phyloP scores from a whole-genome alignment of 1,140 invertebrate genomes.

The Drosophila biarmipes region DNA sequence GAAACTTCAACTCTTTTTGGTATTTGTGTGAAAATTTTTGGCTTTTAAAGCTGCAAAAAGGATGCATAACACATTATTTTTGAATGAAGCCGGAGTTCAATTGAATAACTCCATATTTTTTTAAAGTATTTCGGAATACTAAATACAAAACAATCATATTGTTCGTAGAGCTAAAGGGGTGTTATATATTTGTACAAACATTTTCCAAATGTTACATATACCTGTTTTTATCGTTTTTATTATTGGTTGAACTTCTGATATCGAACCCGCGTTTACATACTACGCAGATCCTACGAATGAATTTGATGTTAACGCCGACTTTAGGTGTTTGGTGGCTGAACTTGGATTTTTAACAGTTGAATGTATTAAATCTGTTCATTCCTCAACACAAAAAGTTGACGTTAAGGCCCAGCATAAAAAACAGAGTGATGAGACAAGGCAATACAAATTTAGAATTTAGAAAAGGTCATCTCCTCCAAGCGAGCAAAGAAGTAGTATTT shows the following conservation, averaged over 20 bases:
- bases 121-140: no score
- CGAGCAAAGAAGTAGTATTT: slow-evolving; percentile 66
- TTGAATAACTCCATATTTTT: no score
- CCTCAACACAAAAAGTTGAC: slow-evolving; percentile 60
- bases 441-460: not conserved
- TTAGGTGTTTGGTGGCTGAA: slow-evolving; percentile 64
- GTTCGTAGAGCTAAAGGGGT: not conserved
- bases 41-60: not conserved
- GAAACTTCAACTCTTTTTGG: no score
- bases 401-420: not conserved
- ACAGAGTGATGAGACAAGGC: not conserved
- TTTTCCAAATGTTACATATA: not conserved
- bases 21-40: no score
- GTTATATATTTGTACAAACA: not conserved
- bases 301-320: slow-evolving; percentile 24
- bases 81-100: no score
- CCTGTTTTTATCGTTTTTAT: not conserved
- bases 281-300: no score
- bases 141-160: not conserved
- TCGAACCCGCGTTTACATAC: no score
- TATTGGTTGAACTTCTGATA: no score
- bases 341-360: slow-evolving; percentile 40
- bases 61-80: no score
- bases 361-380: slow-evolving; percentile 66
- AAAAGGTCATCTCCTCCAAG: slow-evolving; percentile 31